These are phyloP conservation scores for Oxyura jamaicensis DNA, from an alignment of 2,113 vertebrate species.

Conservation along the genomic window DNA sequence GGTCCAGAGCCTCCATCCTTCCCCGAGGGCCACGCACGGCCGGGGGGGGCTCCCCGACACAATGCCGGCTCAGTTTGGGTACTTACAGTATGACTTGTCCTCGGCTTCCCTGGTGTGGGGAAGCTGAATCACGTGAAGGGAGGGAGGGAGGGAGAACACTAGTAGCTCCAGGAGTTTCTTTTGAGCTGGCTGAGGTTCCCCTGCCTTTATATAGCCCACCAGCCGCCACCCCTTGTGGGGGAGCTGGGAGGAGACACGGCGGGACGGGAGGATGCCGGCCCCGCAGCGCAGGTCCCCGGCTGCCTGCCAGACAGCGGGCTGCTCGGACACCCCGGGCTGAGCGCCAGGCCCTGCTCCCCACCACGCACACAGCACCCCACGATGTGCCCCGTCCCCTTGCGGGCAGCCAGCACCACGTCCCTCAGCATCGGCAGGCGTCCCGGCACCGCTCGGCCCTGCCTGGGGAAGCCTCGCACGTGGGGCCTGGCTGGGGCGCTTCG, in stretches of 20 bases:
- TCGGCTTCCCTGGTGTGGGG: background rate
- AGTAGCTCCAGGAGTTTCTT: constrained; percentile 20
- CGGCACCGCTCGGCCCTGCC: rapidly evolving
- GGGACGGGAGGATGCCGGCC: constrained; percentile 34
- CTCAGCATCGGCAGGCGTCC: rapidly evolving
- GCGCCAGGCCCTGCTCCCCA: background rate
- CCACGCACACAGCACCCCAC: background rate
- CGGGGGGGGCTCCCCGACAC: background rate
- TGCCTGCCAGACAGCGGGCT: background rate
- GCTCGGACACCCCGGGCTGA: background rate
- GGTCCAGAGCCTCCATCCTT: background rate
- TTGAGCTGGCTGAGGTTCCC: constrained; percentile 25
- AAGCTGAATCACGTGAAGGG: constrained; percentile 46
- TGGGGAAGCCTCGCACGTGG: rapidly evolving
- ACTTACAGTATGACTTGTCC: constrained; percentile 43
- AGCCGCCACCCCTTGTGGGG: constrained; percentile 47
- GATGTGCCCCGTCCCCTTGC: background rate
- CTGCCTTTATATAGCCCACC: constrained; percentile 57
- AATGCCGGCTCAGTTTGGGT: background rate
- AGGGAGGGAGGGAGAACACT: background rate
- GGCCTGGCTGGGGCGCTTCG: rapidly evolving
- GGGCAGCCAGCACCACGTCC: rapidly evolving
- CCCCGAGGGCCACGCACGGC: background rate
- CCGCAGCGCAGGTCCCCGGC: background rate
- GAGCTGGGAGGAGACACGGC: constrained; percentile 65